Evolutionary conservation across 1,140 invertebrate genomes (phyloP), one percentile per base, ranked within the genome.

Genomic region (Drosophila ficusphila): DNA sequence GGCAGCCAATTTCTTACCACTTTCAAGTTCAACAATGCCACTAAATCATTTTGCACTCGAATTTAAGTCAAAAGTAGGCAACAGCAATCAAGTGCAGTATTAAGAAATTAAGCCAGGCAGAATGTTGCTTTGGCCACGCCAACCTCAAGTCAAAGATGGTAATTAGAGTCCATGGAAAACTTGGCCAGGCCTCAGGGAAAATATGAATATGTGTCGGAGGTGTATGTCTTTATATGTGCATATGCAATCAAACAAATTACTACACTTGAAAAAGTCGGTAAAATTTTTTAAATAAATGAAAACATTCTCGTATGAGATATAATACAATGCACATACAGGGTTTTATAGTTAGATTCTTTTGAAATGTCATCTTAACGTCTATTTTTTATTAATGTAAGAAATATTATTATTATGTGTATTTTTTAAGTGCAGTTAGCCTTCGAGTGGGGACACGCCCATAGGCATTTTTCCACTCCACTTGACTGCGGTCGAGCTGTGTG

Each of bases 401-500:
- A n/a, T n/a, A n/a, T n/a, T n/a, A n/a, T n/a, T n/a, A n/a, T n/a
- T n/a, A n/a, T n/a, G n/a, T n/a, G 0, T 2, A 11, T 31, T 18
- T 38, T 70, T 41, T 49, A 8, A 48, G 53, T 48, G 64, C 49
- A 51, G 12, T 8, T 52, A 16, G 34, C 62, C 62, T 62, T 49
- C 9, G 16, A 27, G 21, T 14, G 19, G 36, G 31, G 60, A 54
- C 67, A 73, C 68, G 58, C 60, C 72, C 47, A 41, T 29, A 65
- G 53, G 71, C 41, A 76, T 72, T 76, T 85, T 76, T 85, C 71
- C 52, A 83, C 64, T 85, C 65, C 56, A 83, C 70, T 85, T 79
- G 71, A 60, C 52, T 76, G 75, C 34, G 31, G 44, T 39, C 29
- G 38, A 29, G 18, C 54, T 72, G 52, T 79, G 61, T 85, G 61